Conservation (phyloP, 2,888 invertebrate genomes). For the Troides oblongomaculatus region DNA sequence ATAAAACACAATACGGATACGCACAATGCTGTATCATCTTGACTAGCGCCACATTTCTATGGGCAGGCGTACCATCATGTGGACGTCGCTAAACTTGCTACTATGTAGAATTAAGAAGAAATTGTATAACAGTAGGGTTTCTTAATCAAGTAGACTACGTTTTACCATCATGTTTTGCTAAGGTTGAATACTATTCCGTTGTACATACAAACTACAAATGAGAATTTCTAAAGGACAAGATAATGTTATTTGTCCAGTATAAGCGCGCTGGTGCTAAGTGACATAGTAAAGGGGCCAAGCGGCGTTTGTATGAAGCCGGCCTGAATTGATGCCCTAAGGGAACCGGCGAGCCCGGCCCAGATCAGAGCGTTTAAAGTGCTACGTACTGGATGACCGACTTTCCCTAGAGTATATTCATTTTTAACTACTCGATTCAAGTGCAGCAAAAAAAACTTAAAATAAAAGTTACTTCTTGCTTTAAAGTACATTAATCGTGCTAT, state of each 20-base stretch:
- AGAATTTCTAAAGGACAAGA: neutral
- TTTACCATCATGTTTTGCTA: no score
- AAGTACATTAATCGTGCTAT: neutral
- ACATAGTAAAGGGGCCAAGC: conserved; percentile 24
- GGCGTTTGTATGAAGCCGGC: conserved; percentile 12
- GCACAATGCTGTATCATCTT: no score
- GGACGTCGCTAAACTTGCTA: no score
- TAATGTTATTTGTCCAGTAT: conserved; percentile 4
- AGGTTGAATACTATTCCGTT: neutral
- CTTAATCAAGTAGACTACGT: no score
- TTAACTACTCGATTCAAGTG: conserved; percentile 6
- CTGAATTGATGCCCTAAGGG: conserved; percentile 25
- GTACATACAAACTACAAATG: neutral
- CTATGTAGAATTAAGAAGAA: no score
- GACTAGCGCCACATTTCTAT: no score
- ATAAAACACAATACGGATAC: no score
- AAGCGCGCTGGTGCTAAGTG: conserved; percentile 12
- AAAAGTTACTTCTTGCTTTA: neutral
- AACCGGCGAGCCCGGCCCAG: conserved; percentile 1
- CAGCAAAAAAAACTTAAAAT: neutral
- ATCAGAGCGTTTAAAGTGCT: conserved; percentile 8
- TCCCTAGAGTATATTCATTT: conserved; percentile 11
- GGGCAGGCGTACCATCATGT: no score
- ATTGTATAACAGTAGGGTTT: no score
- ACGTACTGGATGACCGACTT: conserved; percentile 18